A percentile compares a stretch with the other conserved stretches of the same genome.
Conservation (phyloP, 2,113 vertebrate genomes). For the Neofelis nebulosa region DNA sequence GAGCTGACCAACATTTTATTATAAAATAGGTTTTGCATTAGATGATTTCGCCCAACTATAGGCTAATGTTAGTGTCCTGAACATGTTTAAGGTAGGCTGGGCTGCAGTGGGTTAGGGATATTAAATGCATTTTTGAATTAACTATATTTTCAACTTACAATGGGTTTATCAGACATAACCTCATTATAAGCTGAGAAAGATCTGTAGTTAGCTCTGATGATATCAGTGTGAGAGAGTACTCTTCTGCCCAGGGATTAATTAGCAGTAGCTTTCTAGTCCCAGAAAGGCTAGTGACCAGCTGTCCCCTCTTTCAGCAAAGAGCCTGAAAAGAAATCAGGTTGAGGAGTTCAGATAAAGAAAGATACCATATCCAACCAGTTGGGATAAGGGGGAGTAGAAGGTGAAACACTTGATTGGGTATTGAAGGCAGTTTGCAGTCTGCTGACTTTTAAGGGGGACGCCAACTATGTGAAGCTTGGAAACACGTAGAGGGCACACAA, state of each 20-base stretch:
- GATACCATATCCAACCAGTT: background rate
- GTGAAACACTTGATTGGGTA: background rate
- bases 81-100: background rate
- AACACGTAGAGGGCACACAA: too few relatives aligned
- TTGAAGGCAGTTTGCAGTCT: background rate
- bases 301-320: background rate
- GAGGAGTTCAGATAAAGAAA: background rate
- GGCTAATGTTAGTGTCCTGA: background rate
- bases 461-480: too few relatives aligned
- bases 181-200: background rate
- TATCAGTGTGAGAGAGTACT: background rate
- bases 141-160: background rate
- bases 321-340: background rate
- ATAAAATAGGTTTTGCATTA: background rate
- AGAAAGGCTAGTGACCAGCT: background rate
- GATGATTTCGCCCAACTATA: background rate
- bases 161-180: background rate
- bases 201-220: background rate
- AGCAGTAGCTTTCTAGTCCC: background rate
- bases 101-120: background rate
- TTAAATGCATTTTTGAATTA: background rate
- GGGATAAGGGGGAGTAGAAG: background rate
- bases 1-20: background rate
- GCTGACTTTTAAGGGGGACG: background rate
- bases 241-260: background rate